phyloP scores from a whole-genome alignment of 2,888 invertebrate genomes.

The Lasiommata megera region DNA sequence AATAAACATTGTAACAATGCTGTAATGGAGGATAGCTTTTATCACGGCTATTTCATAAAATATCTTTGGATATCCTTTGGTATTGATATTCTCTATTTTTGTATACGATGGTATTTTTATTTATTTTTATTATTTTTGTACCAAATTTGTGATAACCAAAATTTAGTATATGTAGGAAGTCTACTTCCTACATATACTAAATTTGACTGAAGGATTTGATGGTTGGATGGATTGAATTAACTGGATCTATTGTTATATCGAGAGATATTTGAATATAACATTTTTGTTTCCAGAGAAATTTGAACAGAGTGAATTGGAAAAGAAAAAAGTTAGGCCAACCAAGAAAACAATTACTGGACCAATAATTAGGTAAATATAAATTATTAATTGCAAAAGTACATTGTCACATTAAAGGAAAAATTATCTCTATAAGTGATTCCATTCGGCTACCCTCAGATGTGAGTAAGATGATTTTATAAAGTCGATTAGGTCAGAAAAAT shows the following conservation, averaged over 20 bases:
- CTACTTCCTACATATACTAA: too few relatives aligned
- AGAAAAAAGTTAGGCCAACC: constrained; percentile 91
- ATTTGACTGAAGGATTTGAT: too few relatives aligned
- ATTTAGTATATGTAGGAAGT: too few relatives aligned
- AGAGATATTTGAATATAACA: background rate
- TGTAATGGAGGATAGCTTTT: constrained; percentile 5
- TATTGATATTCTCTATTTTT: background rate
- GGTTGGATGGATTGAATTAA: too few relatives aligned
- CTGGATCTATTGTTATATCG: too few relatives aligned
- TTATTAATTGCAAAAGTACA: background rate
- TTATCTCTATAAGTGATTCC: too few relatives aligned
- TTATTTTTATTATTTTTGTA: too few relatives aligned
- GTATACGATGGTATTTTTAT: background rate
- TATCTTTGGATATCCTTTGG: constrained; percentile 1
- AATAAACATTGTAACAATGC: constrained; percentile 7
- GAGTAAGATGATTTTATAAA: too few relatives aligned
- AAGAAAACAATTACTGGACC: constrained; percentile 91
- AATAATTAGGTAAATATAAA: constrained; percentile 84
- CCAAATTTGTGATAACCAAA: too few relatives aligned
- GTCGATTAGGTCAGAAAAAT: too few relatives aligned
- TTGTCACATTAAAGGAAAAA: too few relatives aligned
- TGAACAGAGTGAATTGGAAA: constrained; percentile 95
- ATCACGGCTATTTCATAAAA: constrained; percentile 1
- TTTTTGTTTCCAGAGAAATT: constrained; percentile 85
- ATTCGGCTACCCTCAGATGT: too few relatives aligned